These are phyloP conservation scores for Ispidina picta DNA, from an alignment of 2,797 vertebrate genomes.

Conservation along the genomic window DNA sequence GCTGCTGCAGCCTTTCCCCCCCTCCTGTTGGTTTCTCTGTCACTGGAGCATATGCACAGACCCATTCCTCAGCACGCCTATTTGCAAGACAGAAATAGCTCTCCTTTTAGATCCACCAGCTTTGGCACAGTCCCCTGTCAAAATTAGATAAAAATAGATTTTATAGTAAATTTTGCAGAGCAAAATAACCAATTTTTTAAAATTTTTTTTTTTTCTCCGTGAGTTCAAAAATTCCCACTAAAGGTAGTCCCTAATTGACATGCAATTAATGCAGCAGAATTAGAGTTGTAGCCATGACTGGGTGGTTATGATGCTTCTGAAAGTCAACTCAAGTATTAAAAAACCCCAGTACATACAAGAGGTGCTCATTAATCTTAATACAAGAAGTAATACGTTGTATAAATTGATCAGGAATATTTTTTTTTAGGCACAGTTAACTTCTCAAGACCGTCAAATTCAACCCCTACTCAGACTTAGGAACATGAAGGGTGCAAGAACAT, in stretches of 20 bases:
- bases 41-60: background rate
- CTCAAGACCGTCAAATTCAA: background rate
- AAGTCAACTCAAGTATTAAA: too few relatives aligned
- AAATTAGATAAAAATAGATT: too few relatives aligned
- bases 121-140: background rate
- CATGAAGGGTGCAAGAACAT: background rate
- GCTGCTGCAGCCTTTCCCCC: background rate
- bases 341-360: too few relatives aligned
- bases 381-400: background rate
- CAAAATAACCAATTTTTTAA: too few relatives aligned
- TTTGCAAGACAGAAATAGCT: background rate
- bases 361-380: background rate
- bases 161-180: too few relatives aligned
- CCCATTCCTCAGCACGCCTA: background rate
- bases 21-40: background rate
- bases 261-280: too few relatives aligned
- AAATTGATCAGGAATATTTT: background rate
- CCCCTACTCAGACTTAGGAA: fast-evolving
- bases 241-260: too few relatives aligned
- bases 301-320: too few relatives aligned
- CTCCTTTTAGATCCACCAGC: background rate
- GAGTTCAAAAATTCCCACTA: too few relatives aligned
- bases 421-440: background rate
- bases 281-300: too few relatives aligned
- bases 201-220: too few relatives aligned